Conservation (phyloP, 2,797 vertebrate genomes). For the Cyprinodon diabolis region DNA sequence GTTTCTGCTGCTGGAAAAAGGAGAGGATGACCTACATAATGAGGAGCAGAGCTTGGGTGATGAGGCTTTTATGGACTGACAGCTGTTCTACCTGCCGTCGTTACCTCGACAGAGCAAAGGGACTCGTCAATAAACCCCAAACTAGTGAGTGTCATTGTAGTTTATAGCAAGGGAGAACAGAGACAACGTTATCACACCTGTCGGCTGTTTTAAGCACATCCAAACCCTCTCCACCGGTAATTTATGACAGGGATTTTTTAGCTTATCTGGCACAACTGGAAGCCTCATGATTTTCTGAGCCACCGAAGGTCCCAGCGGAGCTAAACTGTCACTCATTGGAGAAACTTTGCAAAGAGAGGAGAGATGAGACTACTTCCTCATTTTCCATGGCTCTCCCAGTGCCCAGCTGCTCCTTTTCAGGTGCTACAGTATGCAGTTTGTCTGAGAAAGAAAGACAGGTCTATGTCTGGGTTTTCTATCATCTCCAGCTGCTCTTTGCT, state of each 20-base stretch:
- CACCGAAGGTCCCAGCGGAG: constrained; percentile 55
- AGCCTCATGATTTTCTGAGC: constrained; percentile 59
- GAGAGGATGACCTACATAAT: constrained; percentile 73
- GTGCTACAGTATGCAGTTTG: constrained; percentile 70
- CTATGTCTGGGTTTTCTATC: constrained; percentile 63
- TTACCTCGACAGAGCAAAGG: constrained; percentile 76
- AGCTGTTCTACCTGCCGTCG: constrained; percentile 74
- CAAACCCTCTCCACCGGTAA: constrained; percentile 46
- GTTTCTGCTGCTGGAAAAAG: constrained; percentile 44
- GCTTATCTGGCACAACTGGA: constrained; percentile 63
- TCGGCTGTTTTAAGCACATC: constrained; percentile 58
- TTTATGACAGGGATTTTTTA: constrained; percentile 63
- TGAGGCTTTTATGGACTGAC: constrained; percentile 77
- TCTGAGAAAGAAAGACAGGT: constrained; percentile 70
- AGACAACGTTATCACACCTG: constrained; percentile 51
- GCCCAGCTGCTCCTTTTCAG: constrained; percentile 70
- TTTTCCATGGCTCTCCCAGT: constrained; percentile 57
- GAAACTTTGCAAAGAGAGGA: constrained; percentile 58
- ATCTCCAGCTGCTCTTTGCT: constrained; percentile 70
- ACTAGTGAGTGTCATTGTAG: constrained; percentile 72
- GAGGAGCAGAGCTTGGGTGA: constrained; percentile 61
- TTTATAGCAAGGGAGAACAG: constrained; percentile 62
- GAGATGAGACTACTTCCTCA: constrained; percentile 49
- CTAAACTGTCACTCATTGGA: constrained; percentile 64
- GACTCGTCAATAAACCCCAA: constrained; percentile 68